Evolutionary conservation across 2,797 vertebrate genomes (phyloP).

Genomic region (Mallotus villosus): DNA sequence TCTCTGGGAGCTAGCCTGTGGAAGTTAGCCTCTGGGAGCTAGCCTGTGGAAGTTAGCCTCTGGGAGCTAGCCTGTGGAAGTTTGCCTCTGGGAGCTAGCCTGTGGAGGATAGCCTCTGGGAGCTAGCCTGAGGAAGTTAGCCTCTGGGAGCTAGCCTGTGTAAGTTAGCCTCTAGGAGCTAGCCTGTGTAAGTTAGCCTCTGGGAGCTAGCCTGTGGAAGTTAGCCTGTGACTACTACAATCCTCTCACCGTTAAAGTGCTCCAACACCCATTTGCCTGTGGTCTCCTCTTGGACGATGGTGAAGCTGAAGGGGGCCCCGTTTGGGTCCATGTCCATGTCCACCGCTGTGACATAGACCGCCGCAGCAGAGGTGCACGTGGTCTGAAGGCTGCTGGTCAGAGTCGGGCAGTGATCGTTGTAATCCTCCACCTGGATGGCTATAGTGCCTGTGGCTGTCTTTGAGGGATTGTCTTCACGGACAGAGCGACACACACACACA

Average conservation of each 20-base stretch:
- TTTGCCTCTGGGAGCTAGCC: no score
- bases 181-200: no score
- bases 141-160: no score
- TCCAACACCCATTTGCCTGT: slow-evolving; percentile 77
- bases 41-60: no score
- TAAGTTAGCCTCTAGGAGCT: no score
- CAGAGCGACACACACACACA: slow-evolving; percentile 1
- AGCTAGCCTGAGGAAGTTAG: no score
- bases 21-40: no score
- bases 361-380: slow-evolving; percentile 68
- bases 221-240: background rate
- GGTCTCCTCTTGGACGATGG: slow-evolving; percentile 70
- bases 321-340: slow-evolving; percentile 81
- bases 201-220: no score
- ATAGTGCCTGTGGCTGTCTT: slow-evolving; percentile 86
- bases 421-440: slow-evolving; percentile 71
- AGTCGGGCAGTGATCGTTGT: slow-evolving; percentile 87
- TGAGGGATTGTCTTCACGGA: slow-evolving; percentile 65
- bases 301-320: slow-evolving; percentile 81
- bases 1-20: no score
- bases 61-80: no score
- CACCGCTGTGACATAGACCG: slow-evolving; percentile 74
- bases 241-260: slow-evolving; percentile 78
- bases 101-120: no score
- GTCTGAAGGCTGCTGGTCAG: slow-evolving; percentile 62